phyloP scores from a whole-genome alignment of 2,888 invertebrate genomes.

The Argynnis bischoffii region DNA sequence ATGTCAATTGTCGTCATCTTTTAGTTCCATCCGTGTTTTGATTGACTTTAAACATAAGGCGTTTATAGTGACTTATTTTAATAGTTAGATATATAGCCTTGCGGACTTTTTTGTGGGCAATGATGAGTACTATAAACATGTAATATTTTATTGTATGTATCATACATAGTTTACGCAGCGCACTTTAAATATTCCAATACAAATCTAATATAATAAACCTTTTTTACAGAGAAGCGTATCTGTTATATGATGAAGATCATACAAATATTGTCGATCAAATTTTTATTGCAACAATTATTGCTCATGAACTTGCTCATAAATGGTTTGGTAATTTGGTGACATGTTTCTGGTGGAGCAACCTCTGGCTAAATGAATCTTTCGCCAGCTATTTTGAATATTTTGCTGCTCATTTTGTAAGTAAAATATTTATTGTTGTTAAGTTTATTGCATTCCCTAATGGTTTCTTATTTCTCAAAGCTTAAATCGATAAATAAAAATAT shows the following conservation, averaged over 20 bases:
- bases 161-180: too few relatives aligned
- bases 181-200: too few relatives aligned
- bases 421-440: neutral
- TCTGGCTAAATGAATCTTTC: conserved; percentile 88
- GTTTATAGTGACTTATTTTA: too few relatives aligned
- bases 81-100: too few relatives aligned
- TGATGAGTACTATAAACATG: too few relatives aligned
- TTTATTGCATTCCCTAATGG: neutral
- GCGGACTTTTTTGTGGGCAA: too few relatives aligned
- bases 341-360: conserved; percentile 88
- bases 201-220: neutral
- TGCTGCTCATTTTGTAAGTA: conserved; percentile 77
- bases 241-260: conserved; percentile 69
- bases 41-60: too few relatives aligned
- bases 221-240: conserved; percentile 70
- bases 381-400: conserved; percentile 89
- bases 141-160: too few relatives aligned
- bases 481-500: too few relatives aligned
- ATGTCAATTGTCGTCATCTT: too few relatives aligned
- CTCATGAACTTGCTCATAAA: conserved; percentile 92
- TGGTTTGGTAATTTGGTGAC: conserved; percentile 93
- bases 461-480: neutral
- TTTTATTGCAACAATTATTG: conserved; percentile 81
- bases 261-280: conserved; percentile 74
- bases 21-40: too few relatives aligned